Evolutionary conservation across 2,888 invertebrate species (phyloP).

Genomic region (Ceratothoa steindachneri): DNA sequence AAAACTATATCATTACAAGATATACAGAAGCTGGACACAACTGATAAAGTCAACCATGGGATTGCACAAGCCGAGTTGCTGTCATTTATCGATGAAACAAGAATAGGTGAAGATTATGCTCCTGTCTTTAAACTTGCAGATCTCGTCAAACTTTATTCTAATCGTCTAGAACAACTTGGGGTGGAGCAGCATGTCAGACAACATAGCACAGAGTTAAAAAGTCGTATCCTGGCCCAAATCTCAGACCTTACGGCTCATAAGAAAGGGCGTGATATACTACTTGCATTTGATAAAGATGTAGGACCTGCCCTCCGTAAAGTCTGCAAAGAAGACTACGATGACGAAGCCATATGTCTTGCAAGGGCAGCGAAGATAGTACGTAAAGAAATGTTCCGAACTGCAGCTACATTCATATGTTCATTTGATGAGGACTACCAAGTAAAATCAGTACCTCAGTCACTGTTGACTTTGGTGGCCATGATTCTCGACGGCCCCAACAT

Average conservation of each 20-base stretch:
- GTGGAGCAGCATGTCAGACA: background rate
- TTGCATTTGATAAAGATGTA: background rate
- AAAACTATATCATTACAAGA: slow-evolving; percentile 3
- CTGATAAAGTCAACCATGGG: background rate
- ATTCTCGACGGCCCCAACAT: background rate
- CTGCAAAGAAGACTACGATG: background rate
- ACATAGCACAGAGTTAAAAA: background rate
- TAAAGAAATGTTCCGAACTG: background rate
- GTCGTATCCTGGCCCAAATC: background rate
- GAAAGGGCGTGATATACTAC: background rate
- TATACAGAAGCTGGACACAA: no score
- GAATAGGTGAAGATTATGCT: background rate
- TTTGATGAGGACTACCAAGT: background rate
- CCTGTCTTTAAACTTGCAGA: slow-evolving; percentile 1
- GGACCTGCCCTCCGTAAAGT: background rate
- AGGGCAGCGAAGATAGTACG: background rate
- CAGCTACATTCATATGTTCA: background rate
- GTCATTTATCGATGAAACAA: slow-evolving; percentile 16
- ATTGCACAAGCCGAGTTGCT: slow-evolving; percentile 3
- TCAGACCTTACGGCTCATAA: background rate
- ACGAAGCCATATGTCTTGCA: background rate
- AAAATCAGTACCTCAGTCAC: background rate
- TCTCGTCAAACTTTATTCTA: slow-evolving; percentile 5
- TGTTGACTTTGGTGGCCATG: background rate
- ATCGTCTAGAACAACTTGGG: slow-evolving; percentile 1